phyloP scores from a whole-genome alignment of 2,888 invertebrate species.

The Limenitis camilla region DNA sequence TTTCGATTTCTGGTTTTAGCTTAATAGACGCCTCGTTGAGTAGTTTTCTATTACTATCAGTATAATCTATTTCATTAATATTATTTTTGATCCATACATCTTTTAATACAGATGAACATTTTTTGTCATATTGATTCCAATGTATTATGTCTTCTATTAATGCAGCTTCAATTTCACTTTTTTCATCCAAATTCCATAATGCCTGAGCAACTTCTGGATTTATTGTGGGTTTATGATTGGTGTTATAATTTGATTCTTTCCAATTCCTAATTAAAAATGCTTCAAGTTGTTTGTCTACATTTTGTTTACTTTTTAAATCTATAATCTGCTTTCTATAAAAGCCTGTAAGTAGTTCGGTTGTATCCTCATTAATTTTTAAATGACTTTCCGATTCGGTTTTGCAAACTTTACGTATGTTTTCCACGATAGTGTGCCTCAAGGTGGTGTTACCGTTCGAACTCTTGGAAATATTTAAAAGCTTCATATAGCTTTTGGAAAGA shows the following conservation, averaged over 20 bases:
- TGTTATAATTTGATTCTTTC: constrained; percentile 37
- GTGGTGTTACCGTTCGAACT: constrained; percentile 44
- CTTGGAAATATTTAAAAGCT: constrained; percentile 44
- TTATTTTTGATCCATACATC: constrained; percentile 40
- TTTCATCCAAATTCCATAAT: constrained; percentile 47
- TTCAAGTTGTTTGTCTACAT: constrained; percentile 40
- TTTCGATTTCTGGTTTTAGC: constrained; percentile 52
- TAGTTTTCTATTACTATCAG: not conserved
- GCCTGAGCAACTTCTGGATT: constrained; percentile 56
- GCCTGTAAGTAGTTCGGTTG: constrained; percentile 38
- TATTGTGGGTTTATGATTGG: constrained; percentile 31
- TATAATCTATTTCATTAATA: constrained; percentile 6
- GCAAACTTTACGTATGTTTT: constrained; percentile 53
- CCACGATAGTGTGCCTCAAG: constrained; percentile 43
- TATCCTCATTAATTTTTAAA: constrained; percentile 40
- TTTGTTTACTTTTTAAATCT: constrained; percentile 8
- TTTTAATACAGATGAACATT: constrained; percentile 36
- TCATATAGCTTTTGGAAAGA: constrained; percentile 54
- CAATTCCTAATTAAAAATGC: constrained; percentile 46
- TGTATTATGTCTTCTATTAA: constrained; percentile 43
- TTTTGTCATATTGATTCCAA: constrained; percentile 34
- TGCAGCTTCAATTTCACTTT: constrained; percentile 27
- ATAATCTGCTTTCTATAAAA: constrained; percentile 36
- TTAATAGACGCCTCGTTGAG: constrained; percentile 45
- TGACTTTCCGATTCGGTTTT: constrained; percentile 46